Evolutionary conservation across 2,797 vertebrate genomes (phyloP), one percentile per base, ranked within the genome.

Genomic region (Xenentodon cancila): DNA sequence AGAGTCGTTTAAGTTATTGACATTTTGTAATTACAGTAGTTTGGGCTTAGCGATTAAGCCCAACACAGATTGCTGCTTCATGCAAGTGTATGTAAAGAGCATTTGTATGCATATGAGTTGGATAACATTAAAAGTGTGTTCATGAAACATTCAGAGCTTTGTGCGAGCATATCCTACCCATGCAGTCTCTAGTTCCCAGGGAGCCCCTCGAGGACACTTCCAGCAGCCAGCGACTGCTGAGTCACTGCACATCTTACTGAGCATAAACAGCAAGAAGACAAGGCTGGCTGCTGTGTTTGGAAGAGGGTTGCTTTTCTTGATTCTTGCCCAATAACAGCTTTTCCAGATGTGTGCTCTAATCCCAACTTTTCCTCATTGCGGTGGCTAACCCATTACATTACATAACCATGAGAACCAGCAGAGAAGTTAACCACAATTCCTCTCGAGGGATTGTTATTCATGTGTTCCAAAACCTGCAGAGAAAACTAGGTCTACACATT

Each of bases 331-430:
- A 61, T 81, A 81, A 65, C 25, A 50, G 56, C 56, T 80, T 79
- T 84, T 85, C 83, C 83, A 87, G 84, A 87, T 84, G 80, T 83
- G 74, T 44, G 75, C 79, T 79, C 37, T 82, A 79, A 86, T 85
- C 82, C 75, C 50, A 68, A 59, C 46, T 53, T 25, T 30, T 37
- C 54, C 64, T 62, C 65, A 58, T 73, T 59, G 74, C 66, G 55
- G 52, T 54, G 46, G 74, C 54, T 25, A 48, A 65, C 64, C 68
- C 71, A 59, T 78, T 80, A 64, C 48, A n/a, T 82, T 68, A 72
- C 57, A 71, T 75, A 72, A 80, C 84, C 72, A 82, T 70, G 64
- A 84, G 81, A 82, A 85, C 69, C 43, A n/a, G 68, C 67, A 59
- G 37, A 20, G 22, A 76, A 56, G 66, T 71, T 73, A 59, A 67